A percentile compares a stretch with the other conserved stretches of the same genome.
Conservation (phyloP, 1,140 invertebrate species). For the Nylanderia fulva region DNA sequence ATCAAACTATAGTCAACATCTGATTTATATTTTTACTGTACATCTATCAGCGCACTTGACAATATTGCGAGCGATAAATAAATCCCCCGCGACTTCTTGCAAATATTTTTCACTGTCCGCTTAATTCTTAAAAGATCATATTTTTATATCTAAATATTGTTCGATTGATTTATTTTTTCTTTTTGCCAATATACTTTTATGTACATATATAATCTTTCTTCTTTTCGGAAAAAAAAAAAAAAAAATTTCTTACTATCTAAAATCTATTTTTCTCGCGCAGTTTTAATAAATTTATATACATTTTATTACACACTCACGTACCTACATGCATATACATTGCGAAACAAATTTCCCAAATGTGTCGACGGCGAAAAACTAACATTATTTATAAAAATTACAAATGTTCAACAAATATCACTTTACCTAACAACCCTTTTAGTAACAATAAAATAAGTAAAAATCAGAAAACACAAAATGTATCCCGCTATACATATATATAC, state of each 20-base stretch:
- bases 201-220: background rate
- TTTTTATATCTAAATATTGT: background rate
- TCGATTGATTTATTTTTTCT: background rate
- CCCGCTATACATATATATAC: background rate
- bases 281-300: background rate
- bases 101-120: background rate
- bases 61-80: slow-evolving; percentile 11
- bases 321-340: background rate
- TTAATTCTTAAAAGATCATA: background rate
- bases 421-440: background rate
- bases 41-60: slow-evolving; percentile 21
- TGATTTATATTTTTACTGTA: background rate
- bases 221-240: background rate
- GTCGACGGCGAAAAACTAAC: background rate
- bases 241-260: background rate
- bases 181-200: too few relatives aligned
- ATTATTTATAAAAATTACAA: background rate
- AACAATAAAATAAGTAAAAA: background rate
- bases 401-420: background rate
- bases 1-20: background rate
- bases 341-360: background rate
- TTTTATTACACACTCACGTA: background rate
- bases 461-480: slow-evolving; percentile 31
- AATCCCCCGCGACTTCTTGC: background rate
- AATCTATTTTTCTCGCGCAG: background rate